Conservation (phyloP, 2,888 invertebrate genomes). For the Drosophila nigritarsus region DNA sequence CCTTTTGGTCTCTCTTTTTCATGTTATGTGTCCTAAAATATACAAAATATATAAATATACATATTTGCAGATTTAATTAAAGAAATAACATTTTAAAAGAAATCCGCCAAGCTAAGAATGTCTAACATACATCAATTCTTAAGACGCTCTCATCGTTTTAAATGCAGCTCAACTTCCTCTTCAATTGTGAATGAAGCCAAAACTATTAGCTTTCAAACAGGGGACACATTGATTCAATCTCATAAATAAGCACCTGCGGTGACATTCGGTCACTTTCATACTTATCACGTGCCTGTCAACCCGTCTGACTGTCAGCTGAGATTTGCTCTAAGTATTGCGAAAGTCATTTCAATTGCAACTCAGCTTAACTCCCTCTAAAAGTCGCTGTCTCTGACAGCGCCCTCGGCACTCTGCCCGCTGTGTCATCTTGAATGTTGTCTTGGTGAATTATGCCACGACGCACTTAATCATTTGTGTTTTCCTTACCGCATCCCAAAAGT, state of each 20-base stretch:
- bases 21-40: background rate
- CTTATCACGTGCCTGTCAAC: background rate
- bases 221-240: background rate
- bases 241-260: background rate
- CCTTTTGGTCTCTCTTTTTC: background rate
- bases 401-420: constrained; percentile 3
- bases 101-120: background rate
- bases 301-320: constrained; percentile 32
- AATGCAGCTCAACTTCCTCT: background rate
- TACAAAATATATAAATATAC: background rate
- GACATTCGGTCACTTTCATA: constrained; percentile 11
- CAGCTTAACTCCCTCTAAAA: background rate
- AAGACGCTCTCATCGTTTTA: background rate
- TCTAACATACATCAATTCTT: background rate
- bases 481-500: constrained; percentile 71
- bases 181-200: background rate
- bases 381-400: constrained; percentile 26
- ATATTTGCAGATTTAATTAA: background rate
- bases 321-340: constrained; percentile 46
- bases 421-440: constrained; percentile 62
- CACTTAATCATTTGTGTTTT: constrained; percentile 79
- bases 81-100: no score
- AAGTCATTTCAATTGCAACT: constrained; percentile 68
- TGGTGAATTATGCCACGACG: constrained; percentile 74
- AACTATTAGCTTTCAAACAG: background rate